Percentiles rank a stretch among this genome's conserved stretches.
Conservation (phyloP, 1,140 invertebrate species). For the Globodera rostochiensis region DNA sequence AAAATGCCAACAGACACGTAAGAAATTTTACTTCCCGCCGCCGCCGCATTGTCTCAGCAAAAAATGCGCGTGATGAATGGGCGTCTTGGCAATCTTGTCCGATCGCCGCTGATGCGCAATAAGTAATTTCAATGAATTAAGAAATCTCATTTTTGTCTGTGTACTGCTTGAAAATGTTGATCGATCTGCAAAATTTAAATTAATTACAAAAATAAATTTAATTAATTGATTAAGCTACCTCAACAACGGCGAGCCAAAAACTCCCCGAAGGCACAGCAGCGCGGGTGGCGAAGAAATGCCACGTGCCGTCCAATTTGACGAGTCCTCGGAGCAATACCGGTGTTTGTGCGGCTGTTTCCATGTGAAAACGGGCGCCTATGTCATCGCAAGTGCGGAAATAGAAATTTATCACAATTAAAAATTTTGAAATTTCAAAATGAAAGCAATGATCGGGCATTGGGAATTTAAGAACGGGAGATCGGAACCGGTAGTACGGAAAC, state of each 20-base stretch:
- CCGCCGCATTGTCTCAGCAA: too few species aligned
- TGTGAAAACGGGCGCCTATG: slow-evolving; percentile 58
- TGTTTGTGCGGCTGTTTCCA: slow-evolving; percentile 64
- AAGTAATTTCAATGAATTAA: slow-evolving; percentile 1
- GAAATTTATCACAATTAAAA: background rate
- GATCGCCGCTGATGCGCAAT: slow-evolving; percentile 45
- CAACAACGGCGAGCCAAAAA: slow-evolving; percentile 29
- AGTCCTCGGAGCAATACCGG: slow-evolving; percentile 58
- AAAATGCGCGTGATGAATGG: slow-evolving; percentile 52
- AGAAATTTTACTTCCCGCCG: background rate
- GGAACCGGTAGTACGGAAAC: too few species aligned
- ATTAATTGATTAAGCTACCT: background rate
- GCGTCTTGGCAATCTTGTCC: slow-evolving; percentile 38
- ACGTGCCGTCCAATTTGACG: slow-evolving; percentile 59
- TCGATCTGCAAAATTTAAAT: too few species aligned
- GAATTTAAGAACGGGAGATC: too few species aligned
- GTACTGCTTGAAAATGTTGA: too few species aligned
- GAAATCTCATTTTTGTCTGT: too few species aligned
- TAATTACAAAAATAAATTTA: background rate
- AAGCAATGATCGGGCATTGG: too few species aligned
- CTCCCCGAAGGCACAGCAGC: slow-evolving; percentile 12
- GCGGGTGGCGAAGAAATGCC: slow-evolving; percentile 37
- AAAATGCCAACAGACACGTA: background rate
- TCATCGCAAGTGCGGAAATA: slow-evolving; percentile 46
- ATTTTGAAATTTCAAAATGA: too few species aligned